Evolutionary conservation across 2,113 vertebrate genomes (phyloP).

Genomic region (Pipra filicauda): DNA sequence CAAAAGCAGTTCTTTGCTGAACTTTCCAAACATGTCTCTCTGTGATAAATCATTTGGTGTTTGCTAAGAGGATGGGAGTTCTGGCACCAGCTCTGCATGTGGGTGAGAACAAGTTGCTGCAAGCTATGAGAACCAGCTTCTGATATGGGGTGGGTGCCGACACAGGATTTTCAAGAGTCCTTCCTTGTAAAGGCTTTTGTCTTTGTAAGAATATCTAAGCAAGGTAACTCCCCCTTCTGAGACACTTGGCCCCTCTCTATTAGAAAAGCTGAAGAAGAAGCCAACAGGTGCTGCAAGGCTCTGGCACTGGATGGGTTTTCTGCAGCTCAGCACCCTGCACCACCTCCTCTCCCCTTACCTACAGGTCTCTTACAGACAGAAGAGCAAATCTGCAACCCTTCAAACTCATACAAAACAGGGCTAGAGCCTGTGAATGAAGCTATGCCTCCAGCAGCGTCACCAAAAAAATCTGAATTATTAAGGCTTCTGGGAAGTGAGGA

Average conservation of each 20-base stretch:
- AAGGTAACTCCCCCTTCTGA: neutral
- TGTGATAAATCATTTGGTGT: slow-evolving; percentile 83
- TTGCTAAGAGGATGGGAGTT: slow-evolving; percentile 51
- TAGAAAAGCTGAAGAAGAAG: neutral
- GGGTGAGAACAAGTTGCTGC: neutral
- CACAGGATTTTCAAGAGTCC: slow-evolving; percentile 21
- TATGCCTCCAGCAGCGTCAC: neutral
- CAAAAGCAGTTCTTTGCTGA: slow-evolving; percentile 82
- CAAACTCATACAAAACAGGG: neutral
- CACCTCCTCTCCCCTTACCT: neutral
- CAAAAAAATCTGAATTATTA: neutral
- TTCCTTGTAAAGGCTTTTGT: neutral
- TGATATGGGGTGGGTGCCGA: neutral
- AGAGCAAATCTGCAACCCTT: neutral
- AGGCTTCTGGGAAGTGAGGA: neutral
- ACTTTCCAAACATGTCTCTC: slow-evolving; percentile 80
- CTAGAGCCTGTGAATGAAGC: neutral
- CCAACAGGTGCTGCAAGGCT: rapidly evolving
- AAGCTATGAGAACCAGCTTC: neutral
- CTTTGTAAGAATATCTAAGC: neutral
- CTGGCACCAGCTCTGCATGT: slow-evolving; percentile 33
- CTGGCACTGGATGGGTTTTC: rapidly evolving
- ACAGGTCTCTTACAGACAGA: neutral
- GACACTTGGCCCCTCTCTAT: neutral
- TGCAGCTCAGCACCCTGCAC: neutral